Base-by-base conservation (phyloP, 2,888 invertebrate species). In the Penaeus monodon region DNA sequence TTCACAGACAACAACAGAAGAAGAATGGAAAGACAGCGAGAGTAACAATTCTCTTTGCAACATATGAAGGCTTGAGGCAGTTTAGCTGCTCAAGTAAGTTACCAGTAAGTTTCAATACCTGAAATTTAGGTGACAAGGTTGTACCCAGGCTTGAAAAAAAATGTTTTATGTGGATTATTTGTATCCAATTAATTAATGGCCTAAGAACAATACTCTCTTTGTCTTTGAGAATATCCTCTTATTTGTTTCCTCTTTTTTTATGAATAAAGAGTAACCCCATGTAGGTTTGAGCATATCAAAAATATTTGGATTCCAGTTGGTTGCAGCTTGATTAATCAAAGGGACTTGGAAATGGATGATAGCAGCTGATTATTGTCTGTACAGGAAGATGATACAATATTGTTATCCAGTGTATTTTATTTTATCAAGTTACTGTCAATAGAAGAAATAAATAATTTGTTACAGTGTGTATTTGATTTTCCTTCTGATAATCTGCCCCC, bases 341-440 rank as follows among this genome's bases (percentile, higher is more conserved):
- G 81, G 86, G 86, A 86, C 86, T 86, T 86, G 80, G 85, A 80
- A 85, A 81, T 81, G 86, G 76, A 86, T 86, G 86, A 86, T 81
- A 77, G 86, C 81, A 86, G 86, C 86, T 81, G 86, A 86, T 86
- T 57, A 57, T 57, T 86, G 81, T 86, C 85, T 86, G 86, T 86
- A 81, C 86, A 86, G 86, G 86, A 86, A 86, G 81, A 86, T 84
- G 84, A 84, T 81, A 86, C 81, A 86, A 86, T 86, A 86, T 86
- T 86, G 86, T 86, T 86, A 86, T 86, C 86, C 77, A 86, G 86
- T 86, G 86, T 86, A 86, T 86, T 86, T 86, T 86, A 86, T 86
- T 86, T 86, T 86, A 86, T 86, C 86, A 86, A 81, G 86, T 86
- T 86, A 86, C 81, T 86, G 86, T 86, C 86, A 78, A 86, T 86